phyloP scores from a whole-genome alignment of 2,888 invertebrate genomes.

The Gari tellinella region DNA sequence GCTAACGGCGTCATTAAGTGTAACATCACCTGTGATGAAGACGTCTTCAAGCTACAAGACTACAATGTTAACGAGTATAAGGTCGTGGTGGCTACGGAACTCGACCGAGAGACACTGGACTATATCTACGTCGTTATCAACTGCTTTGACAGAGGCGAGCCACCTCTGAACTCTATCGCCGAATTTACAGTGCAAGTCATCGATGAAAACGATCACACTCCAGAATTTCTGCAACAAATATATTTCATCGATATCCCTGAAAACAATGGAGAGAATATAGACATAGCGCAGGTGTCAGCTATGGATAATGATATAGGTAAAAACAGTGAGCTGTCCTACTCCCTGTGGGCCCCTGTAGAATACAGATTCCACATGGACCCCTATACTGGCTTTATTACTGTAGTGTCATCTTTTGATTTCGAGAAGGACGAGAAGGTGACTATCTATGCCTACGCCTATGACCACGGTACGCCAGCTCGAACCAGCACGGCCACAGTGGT shows the following conservation, averaged over 20 bases:
- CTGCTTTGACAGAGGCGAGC: conserved; percentile 65
- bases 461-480: conserved; percentile 62
- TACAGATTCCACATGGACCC: conserved; percentile 67
- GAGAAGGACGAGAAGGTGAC: conserved; percentile 62
- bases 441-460: conserved; percentile 69
- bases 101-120: conserved; percentile 64
- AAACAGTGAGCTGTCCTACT: conserved; percentile 68
- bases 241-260: conserved; percentile 67
- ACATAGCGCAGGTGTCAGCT: conserved; percentile 68
- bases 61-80: conserved; percentile 72
- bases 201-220: conserved; percentile 96
- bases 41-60: conserved; percentile 70
- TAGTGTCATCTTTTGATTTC: conserved; percentile 68
- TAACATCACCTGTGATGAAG: conserved; percentile 61
- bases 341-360: conserved; percentile 53
- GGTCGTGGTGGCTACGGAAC: conserved; percentile 58
- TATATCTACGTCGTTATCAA: conserved; percentile 58
- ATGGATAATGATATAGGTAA: conserved; percentile 68
- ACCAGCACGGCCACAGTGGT: conserved; percentile 64
- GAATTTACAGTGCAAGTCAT: conserved; percentile 85
- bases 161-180: conserved; percentile 61
- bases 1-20: conserved; percentile 74
- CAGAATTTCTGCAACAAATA: conserved; percentile 88
- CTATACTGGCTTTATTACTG: conserved; percentile 67
- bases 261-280: conserved; percentile 67